Conservation (phyloP, 2,797 vertebrate genomes). For the Acanthopagrus latus region DNA sequence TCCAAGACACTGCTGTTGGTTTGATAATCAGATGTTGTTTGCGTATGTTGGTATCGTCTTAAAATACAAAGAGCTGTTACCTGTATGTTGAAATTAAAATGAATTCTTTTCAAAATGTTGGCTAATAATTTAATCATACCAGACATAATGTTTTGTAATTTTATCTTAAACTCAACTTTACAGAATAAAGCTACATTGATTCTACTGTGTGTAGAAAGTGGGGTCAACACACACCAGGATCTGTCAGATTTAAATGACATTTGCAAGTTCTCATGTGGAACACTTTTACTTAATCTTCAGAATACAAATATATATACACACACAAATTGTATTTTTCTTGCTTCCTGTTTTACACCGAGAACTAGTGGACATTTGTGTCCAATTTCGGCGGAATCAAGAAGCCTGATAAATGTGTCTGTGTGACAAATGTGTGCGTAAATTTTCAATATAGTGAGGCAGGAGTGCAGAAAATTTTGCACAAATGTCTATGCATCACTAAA, state of each 20-base stretch:
- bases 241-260: constrained; percentile 48
- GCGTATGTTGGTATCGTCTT: background rate
- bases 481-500: constrained; percentile 17
- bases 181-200: background rate
- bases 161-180: constrained; percentile 5
- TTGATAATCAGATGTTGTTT: constrained; percentile 14
- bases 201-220: constrained; percentile 32
- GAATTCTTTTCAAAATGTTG: background rate
- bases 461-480: constrained; percentile 29
- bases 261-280: constrained; percentile 38
- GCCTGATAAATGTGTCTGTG: background rate
- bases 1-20: constrained; percentile 1
- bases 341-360: constrained; percentile 16
- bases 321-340: constrained; percentile 55
- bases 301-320: constrained; percentile 70
- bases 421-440: constrained; percentile 1
- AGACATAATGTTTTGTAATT: background rate
- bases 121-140: constrained; percentile 11
- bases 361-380: constrained; percentile 17
- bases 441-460: constrained; percentile 7
- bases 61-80: background rate
- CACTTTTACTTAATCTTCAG: constrained; percentile 47
- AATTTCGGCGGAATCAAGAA: constrained; percentile 19
- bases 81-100: constrained; percentile 19
- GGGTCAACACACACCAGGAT: constrained; percentile 29